Base-by-base conservation (phyloP, 2,113 vertebrate species). In the Sander vitreus region DNA sequence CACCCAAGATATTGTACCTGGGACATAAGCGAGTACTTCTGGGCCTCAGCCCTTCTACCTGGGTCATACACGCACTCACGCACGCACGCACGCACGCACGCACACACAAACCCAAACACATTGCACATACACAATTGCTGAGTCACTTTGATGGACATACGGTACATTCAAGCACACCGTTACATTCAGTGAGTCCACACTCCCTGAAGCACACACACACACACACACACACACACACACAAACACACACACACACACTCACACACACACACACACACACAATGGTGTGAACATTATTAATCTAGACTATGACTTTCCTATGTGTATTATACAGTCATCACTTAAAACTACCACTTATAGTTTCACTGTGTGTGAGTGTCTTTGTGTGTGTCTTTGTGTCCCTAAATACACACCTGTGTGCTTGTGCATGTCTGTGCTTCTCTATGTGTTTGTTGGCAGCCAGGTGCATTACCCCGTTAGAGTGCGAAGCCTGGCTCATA, bases 381-480 rank as follows among this genome's bases (percentile, higher is more conserved):
- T 43, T 43, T 27, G 54, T 70, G 64, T 77, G 48, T 50, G 39
- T 80, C 5, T 80, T 36, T n/a, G 10, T 78, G 71, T 68, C 25
- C 23, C 30, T 67, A 43, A 55, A 69, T 62, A 58, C 84, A 76
- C 71, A 76, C 25, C 5, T 81, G 11, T 39, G 39, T 39, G 39
- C 39, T 39, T 39, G 39, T 43, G 39, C 10, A 11, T 43, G 39
- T 43, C 39, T 43, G 9, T 43, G 10, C 39, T 43, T 11, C 39
- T 43, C 2, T 43, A 3, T 63, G 76, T 45, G 16, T 78, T 15
- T 85, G 77, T 76, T 78, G 71, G 74, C 68, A 85, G 78, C 51
- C 78, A 73, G 80, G 85, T 84, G 68, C 84, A 91, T 91, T 91
- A 89, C 73, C 71, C 86, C 88, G 86, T 92, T 87, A 90, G 78